These are phyloP conservation scores for Zoroaster sp. DNA, from an alignment of 53 echinoderm and acorn worm genomes.

Conservation along the genomic window DNA sequence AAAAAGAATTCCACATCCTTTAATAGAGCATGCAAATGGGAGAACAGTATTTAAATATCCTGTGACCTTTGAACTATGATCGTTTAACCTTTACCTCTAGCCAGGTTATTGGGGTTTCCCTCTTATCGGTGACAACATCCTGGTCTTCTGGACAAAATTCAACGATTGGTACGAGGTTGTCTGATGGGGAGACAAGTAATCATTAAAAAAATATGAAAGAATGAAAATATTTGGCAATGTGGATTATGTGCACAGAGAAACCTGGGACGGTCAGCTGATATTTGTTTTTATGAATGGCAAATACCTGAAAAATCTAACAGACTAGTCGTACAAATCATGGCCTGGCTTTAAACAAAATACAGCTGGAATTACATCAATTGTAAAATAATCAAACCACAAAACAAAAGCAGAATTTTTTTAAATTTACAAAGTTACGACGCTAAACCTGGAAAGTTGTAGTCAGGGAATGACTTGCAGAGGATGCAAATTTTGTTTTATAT, in stretches of 20 bases:
- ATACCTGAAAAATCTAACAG: neutral
- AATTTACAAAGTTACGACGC: neutral
- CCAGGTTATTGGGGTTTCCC: constrained; percentile 51
- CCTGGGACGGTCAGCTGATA: neutral
- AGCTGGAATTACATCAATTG: neutral
- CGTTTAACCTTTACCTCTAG: neutral
- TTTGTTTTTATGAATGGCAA: neutral
- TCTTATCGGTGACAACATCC: constrained; percentile 17
- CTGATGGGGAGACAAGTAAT: constrained; percentile 13
- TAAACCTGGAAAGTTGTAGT: neutral
- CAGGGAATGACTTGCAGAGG: neutral
- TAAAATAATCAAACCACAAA: no score
- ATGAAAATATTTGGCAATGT: neutral
- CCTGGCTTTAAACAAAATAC: neutral
- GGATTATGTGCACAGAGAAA: no score
- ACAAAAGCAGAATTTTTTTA: no score
- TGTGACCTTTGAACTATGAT: no score
- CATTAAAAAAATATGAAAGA: neutral
- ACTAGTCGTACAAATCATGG: neutral
- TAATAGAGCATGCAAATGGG: no score
- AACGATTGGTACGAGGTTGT: constrained; percentile 69
- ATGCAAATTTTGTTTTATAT: neutral
- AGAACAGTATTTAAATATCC: no score
- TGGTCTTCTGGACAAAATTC: constrained; percentile 63
- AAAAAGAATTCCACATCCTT: no score